Evolutionary conservation across 1,140 invertebrate species (phyloP), one percentile per base, ranked within the genome.

Genomic region (Agrypnia vestita): DNA sequence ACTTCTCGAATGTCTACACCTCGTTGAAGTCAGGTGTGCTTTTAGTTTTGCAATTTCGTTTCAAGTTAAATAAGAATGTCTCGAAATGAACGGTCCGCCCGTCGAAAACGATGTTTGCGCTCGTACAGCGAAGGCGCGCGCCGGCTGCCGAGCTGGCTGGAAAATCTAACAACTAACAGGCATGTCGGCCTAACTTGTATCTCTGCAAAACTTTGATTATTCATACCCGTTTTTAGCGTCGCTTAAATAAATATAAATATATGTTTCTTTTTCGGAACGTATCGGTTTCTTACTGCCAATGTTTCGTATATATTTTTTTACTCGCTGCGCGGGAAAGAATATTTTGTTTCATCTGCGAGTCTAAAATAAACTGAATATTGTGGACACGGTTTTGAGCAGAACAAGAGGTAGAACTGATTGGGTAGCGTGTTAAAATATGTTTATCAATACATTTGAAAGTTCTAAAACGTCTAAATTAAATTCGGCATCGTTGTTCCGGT

Each of bases 31-130:
- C 71, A 73, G 71, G 71, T 73, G 71, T 73, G 71, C 51, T 73
- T 73, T 73, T 73, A 73, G 71, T 73, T 73, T 73, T 73, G 71
- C 71, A 73, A 73, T 73, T 73, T 73, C 71, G 71, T 73, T 55
- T 56, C 51, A 73, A 73, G 47, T 73, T 73, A 73, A 73, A 73
- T 73, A 73, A 73, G 71, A 73, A 73, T 73, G 53, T 73, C 53
- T 55, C 51, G 46, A 73, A 73, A 73, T 73, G 71, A 73, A 73
- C 71, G 9, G 15, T 56, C 25, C 17, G 71, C 47, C 19, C 46
- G 46, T 71, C 17, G 43, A 17, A 15, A 71, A 25, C 10, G 61
- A 1, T 43, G 61, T 43, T 43, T 43, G 25, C 25, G 3, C 61
- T 43, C 21, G 8, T 25, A 62, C 13, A 21, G 59, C 59, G 15